Percentiles rank a stretch among this genome's conserved stretches.
Evolutionary conservation across 2,797 vertebrate species (phyloP).

Genomic region (Clarias laeviceps): DNA sequence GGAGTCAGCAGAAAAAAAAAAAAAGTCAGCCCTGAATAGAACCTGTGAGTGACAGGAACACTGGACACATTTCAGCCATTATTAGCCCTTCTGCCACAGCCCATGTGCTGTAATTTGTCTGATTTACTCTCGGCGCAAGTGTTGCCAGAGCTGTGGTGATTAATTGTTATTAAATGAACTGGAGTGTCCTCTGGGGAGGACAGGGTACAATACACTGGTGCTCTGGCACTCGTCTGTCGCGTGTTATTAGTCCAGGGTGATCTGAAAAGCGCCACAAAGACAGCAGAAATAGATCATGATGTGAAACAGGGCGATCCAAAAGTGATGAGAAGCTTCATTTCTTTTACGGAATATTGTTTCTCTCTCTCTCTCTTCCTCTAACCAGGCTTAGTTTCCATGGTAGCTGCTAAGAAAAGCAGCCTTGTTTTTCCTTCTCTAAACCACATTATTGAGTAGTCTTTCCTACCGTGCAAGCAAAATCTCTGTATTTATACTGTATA

Average conservation of each 20-base stretch:
- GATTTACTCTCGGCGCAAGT: conserved; percentile 31
- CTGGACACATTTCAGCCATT: conserved; percentile 43
- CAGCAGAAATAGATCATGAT: conserved; percentile 21
- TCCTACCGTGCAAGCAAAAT: conserved; percentile 31
- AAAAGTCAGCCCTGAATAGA: neutral
- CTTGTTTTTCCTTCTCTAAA: conserved; percentile 43
- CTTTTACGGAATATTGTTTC: conserved; percentile 49
- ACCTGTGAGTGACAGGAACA: conserved; percentile 15
- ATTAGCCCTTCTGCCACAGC: conserved; percentile 33
- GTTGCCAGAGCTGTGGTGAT: conserved; percentile 28
- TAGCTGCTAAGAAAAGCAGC: conserved; percentile 58
- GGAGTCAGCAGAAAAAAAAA: conserved; percentile 24
- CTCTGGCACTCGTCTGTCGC: conserved; percentile 44
- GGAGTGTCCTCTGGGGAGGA: conserved; percentile 39
- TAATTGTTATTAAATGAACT: conserved; percentile 47
- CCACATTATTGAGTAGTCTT: conserved; percentile 54
- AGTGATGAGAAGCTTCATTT: conserved; percentile 51
- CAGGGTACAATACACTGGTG: conserved; percentile 17
- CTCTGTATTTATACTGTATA: conserved; percentile 16
- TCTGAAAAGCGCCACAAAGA: conserved; percentile 15
- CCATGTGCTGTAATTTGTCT: conserved; percentile 37
- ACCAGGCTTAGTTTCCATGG: conserved; percentile 59
- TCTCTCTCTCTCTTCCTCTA: conserved; percentile 7
- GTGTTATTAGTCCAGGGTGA: conserved; percentile 33
- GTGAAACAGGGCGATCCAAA: neutral